Evolutionary conservation across 2,113 vertebrate genomes (phyloP).

Genomic region (Himantopus leucocephalus): DNA sequence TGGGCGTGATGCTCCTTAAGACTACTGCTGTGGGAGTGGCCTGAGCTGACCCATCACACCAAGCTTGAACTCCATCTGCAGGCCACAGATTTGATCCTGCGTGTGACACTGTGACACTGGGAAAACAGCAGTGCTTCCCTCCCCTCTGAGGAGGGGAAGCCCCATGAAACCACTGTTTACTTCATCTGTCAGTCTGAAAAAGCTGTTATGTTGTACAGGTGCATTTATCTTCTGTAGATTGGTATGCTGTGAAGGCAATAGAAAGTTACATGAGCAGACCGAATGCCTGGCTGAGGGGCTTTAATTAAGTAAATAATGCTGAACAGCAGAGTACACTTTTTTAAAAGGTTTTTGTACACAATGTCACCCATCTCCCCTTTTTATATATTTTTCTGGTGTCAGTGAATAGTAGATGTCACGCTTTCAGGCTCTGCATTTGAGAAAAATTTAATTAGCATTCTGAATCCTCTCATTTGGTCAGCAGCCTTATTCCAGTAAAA

Average conservation of each 20-base stretch:
- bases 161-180: background rate
- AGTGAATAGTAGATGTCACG: background rate
- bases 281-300: background rate
- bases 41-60: background rate
- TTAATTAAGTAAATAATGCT: constrained; percentile 5
- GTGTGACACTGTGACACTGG: background rate
- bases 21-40: background rate
- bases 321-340: background rate
- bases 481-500: background rate
- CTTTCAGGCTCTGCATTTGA: background rate
- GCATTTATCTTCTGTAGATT: background rate
- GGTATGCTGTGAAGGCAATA: background rate
- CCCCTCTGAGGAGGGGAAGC: background rate
- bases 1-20: background rate
- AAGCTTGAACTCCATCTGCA: background rate
- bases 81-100: background rate
- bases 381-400: background rate
- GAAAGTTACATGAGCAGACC: background rate
- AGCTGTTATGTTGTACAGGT: background rate
- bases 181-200: background rate
- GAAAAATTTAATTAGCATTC: background rate
- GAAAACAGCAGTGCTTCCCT: background rate
- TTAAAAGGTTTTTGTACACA: background rate
- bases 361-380: background rate
- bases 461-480: background rate